Evolutionary conservation across 2,113 vertebrate genomes (phyloP).

Genomic region (Odocoileus hemionus): DNA sequence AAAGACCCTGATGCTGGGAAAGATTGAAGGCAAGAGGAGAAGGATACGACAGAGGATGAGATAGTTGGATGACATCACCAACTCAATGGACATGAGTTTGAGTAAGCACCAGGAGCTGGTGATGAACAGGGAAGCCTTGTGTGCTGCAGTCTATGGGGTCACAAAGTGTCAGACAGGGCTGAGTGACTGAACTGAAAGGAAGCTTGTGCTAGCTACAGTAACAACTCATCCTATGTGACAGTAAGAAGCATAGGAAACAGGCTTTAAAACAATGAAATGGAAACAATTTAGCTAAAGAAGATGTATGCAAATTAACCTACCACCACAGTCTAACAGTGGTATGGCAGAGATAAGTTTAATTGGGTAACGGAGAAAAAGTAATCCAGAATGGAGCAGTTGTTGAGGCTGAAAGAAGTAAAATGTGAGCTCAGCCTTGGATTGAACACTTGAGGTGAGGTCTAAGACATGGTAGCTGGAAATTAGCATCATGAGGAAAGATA

Average conservation of each 20-base stretch:
- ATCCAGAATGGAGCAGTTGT: not conserved
- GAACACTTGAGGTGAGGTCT: not conserved
- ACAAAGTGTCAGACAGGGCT: not conserved
- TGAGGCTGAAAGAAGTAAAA: not conserved
- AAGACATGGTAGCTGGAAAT: not conserved
- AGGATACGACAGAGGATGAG: not conserved
- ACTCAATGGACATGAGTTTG: not conserved
- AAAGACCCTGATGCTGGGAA: not conserved
- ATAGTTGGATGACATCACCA: not conserved
- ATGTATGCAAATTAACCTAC: not conserved
- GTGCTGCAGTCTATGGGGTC: not conserved
- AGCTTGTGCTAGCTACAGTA: not conserved
- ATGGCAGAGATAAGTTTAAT: not conserved
- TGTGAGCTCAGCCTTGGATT: not conserved
- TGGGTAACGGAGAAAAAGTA: not conserved
- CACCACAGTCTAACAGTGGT: not conserved
- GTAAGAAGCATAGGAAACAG: not conserved
- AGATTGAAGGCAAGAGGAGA: not conserved
- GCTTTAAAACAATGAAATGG: not conserved
- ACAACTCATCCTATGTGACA: not conserved
- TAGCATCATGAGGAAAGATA: not conserved
- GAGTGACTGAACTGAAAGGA: not conserved
- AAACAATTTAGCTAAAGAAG: not conserved
- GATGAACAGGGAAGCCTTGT: not conserved
- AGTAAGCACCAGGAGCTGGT: not conserved